Evolutionary conservation across 2,797 vertebrate genomes (phyloP).

Genomic region (Galaxias olidus): DNA sequence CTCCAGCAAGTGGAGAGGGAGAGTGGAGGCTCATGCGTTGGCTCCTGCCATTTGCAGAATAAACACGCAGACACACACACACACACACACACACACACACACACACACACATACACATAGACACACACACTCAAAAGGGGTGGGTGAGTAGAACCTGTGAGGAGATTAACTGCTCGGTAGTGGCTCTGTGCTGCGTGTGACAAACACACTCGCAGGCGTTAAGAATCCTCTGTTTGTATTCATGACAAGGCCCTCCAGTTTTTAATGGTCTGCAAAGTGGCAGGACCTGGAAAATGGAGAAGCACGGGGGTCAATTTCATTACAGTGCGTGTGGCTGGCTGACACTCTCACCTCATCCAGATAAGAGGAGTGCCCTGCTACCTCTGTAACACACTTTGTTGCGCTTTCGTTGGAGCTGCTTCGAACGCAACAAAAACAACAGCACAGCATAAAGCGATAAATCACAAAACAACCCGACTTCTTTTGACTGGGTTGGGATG

Average conservation of each 20-base stretch:
- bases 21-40: neutral
- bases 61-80: no score
- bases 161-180: conserved; percentile 21
- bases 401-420: no score
- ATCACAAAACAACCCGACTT: no score
- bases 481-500: no score
- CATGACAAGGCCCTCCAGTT: conserved; percentile 33
- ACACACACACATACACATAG: conserved; percentile 5
- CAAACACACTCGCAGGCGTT: conserved; percentile 40
- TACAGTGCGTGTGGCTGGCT: conserved; percentile 36
- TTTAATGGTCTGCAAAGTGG: conserved; percentile 42
- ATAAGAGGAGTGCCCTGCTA: neutral
- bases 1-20: neutral
- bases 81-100: neutral
- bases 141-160: conserved; percentile 6
- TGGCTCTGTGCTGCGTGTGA: conserved; percentile 14
- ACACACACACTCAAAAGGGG: conserved; percentile 4
- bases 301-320: conserved; percentile 45
- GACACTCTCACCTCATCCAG: neutral
- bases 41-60: neutral
- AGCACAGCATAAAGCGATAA: no score
- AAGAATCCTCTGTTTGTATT: conserved; percentile 51
- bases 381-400: neutral
- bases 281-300: conserved; percentile 45
- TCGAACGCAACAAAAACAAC: no score